These are phyloP conservation scores for Branchellion lobata DNA, from an alignment of 2,888 invertebrate genomes.

Conservation along the genomic window DNA sequence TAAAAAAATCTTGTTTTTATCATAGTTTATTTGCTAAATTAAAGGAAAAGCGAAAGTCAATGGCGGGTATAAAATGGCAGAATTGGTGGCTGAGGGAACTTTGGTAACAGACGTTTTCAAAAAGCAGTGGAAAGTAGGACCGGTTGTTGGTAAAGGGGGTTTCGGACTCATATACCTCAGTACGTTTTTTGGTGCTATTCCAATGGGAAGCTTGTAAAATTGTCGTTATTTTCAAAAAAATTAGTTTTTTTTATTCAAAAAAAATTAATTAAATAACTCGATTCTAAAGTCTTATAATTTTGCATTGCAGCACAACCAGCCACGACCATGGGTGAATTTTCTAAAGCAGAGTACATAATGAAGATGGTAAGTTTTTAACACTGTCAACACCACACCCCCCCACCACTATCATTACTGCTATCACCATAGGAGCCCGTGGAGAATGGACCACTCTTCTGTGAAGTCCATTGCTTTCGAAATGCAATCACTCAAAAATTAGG, in stretches of 20 bases:
- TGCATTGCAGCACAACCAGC: constrained; percentile 21
- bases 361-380: constrained; percentile 57
- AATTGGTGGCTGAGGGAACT: constrained; percentile 73
- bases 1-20: too few species aligned
- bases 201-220: neutral
- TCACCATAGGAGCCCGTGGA: constrained; percentile 78
- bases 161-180: constrained; percentile 90
- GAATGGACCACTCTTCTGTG: constrained; percentile 96
- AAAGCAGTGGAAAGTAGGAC: constrained; percentile 82
- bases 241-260: too few species aligned
- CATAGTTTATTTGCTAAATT: too few species aligned
- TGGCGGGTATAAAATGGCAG: constrained; percentile 56
- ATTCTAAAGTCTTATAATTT: too few species aligned
- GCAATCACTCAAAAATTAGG: constrained; percentile 77
- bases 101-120: constrained; percentile 76
- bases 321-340: constrained; percentile 18
- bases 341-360: constrained; percentile 55
- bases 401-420: neutral
- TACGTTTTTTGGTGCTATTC: constrained; percentile 56
- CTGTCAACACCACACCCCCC: too few species aligned
- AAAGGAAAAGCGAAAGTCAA: neutral
- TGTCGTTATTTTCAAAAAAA: too few species aligned
- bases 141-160: constrained; percentile 84
- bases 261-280: too few species aligned
- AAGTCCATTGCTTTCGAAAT: constrained; percentile 89